phyloP scores from a whole-genome alignment of 2,888 invertebrate genomes.

The Pteria penguin region DNA sequence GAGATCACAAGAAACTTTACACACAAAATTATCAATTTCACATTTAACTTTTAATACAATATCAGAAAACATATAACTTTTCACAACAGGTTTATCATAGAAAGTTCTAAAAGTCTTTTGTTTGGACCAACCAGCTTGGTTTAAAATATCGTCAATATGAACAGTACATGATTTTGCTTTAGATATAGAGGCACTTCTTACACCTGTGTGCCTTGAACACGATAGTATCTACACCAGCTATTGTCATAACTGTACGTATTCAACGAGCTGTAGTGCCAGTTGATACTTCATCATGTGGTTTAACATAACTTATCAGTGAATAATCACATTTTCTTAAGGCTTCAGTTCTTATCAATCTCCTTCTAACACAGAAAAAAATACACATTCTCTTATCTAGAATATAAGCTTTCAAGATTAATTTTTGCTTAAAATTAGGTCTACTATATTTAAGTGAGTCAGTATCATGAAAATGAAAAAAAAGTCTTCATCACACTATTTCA shows the following conservation, averaged over 20 bases:
- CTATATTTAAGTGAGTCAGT: not conserved
- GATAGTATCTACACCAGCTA: not conserved
- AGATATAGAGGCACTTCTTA: not conserved
- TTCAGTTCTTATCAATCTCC: not conserved
- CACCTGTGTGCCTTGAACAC: not conserved
- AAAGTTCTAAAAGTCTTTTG: not conserved
- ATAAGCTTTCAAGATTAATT: not conserved
- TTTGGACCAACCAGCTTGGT: conserved; percentile 10
- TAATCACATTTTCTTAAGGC: not conserved
- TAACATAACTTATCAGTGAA: conserved; percentile 15
- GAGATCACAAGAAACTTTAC: conserved; percentile 20
- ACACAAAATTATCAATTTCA: conserved; percentile 1
- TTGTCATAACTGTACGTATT: conserved; percentile 2
- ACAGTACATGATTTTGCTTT: not conserved
- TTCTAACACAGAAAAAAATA: not conserved
- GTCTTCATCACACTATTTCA: not conserved
- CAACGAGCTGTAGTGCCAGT: conserved; percentile 1
- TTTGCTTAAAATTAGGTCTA: not conserved
- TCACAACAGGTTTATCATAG: not conserved
- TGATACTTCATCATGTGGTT: conserved; percentile 9
- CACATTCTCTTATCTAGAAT: not conserved
- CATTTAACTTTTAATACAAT: conserved; percentile 18
- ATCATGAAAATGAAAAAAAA: not conserved
- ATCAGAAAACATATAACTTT: conserved; percentile 15
- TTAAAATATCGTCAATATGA: not conserved